phyloP scores from a whole-genome alignment of 2,888 invertebrate genomes.

The Megalurothrips usitatus region DNA sequence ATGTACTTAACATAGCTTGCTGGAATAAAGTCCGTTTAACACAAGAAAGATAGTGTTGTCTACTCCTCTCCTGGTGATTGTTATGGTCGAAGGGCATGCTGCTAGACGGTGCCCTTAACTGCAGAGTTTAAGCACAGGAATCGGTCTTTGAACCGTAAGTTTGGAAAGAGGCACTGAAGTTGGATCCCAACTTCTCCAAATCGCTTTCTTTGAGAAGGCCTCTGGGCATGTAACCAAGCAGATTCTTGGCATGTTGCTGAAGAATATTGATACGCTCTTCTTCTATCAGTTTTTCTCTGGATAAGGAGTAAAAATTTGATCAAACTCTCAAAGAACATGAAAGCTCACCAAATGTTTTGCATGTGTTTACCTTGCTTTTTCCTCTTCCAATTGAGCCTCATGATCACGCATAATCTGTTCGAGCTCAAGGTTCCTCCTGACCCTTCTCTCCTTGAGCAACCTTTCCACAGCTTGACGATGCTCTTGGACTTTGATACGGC shows the following conservation, averaged over 20 bases:
- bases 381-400: background rate
- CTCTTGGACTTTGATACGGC: conserved; percentile 6
- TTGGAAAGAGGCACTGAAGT: background rate
- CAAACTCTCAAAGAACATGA: background rate
- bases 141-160: background rate
- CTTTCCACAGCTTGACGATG: conserved; percentile 7
- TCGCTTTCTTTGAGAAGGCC: background rate
- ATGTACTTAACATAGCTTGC: conserved; percentile 25
- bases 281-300: conserved; percentile 5
- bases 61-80: too few relatives aligned
- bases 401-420: conserved; percentile 7
- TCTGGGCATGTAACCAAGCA: background rate
- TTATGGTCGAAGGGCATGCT: too few relatives aligned
- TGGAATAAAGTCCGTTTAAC: conserved; percentile 23
- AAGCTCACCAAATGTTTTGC: background rate
- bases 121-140: background rate
- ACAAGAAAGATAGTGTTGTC: background rate
- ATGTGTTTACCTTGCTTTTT: background rate
- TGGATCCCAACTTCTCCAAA: background rate
- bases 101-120: background rate
- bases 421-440: background rate
- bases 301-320: background rate
- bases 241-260: background rate
- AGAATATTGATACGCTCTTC: conserved; percentile 9
- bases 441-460: conserved; percentile 9